Percentiles rank a stretch among this genome's conserved stretches.
These are phyloP conservation scores for Pegea sp. DNA, from an alignment of 23 tunicate genomes.

Conservation along the genomic window DNA sequence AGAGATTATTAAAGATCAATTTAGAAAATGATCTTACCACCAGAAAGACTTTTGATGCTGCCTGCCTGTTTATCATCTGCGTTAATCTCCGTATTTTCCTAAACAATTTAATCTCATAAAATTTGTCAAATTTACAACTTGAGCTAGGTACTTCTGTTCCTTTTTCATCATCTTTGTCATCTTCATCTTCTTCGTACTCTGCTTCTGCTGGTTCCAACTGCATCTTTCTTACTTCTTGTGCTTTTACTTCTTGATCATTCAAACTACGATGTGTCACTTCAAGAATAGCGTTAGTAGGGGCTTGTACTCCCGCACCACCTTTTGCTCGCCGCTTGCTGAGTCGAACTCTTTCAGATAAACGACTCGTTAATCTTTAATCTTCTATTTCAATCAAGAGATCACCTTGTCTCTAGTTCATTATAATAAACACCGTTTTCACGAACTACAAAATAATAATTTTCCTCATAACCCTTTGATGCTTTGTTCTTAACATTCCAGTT, in stretches of 20 bases:
- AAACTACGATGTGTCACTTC: slow-evolving; percentile 53
- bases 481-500: slow-evolving; percentile 99
- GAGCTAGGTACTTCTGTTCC: too few species aligned
- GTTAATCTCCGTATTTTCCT: too few species aligned
- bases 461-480: slow-evolving; percentile 97
- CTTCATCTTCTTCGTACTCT: slow-evolving; percentile 55
- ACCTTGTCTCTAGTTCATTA: slow-evolving; percentile 93
- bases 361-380: background rate
- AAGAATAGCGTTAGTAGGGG: slow-evolving; percentile 77
- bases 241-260: slow-evolving; percentile 70
- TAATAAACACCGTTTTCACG: slow-evolving; percentile 84
- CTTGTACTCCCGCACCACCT: slow-evolving; percentile 67
- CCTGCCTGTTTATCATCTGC: too few species aligned
- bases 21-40: too few species aligned
- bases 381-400: background rate
- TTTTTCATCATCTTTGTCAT: slow-evolving; percentile 8
- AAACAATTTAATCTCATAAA: too few species aligned
- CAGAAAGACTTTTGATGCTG: too few species aligned
- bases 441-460: slow-evolving; percentile 78
- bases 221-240: slow-evolving; percentile 74
- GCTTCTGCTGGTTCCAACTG: slow-evolving; percentile 71
- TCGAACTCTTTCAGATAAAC: slow-evolving; percentile 33
- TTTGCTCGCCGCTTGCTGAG: slow-evolving; percentile 81
- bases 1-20: too few species aligned
- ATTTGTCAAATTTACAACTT: too few species aligned